A percentile compares a stretch with the other conserved stretches of the same genome.
These are phyloP conservation scores for Pheosia gnoma DNA, from an alignment of 2,888 invertebrate species.

Conservation along the genomic window DNA sequence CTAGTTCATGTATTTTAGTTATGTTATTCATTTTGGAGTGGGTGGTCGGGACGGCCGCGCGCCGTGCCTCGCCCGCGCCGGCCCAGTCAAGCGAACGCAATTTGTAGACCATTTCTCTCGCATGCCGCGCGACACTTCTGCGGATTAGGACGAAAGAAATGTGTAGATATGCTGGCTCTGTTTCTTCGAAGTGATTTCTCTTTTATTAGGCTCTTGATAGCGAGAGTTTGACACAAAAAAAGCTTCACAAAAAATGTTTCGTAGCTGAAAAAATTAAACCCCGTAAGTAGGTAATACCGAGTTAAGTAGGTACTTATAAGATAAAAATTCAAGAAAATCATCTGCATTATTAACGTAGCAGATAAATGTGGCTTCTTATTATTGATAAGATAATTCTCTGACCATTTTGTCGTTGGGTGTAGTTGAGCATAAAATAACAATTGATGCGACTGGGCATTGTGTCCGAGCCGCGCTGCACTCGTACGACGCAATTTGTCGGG, in stretches of 20 bases:
- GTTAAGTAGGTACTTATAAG: no score
- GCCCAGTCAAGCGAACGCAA: slow-evolving; percentile 66
- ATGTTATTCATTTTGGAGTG: slow-evolving; percentile 37
- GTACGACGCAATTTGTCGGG: slow-evolving; percentile 73
- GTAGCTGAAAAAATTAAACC: no score
- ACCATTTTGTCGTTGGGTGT: slow-evolving; percentile 44
- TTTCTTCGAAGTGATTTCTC: not conserved
- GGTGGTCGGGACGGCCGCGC: slow-evolving; percentile 40
- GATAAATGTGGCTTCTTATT: no score
- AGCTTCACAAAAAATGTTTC: not conserved
- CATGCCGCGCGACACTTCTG: slow-evolving; percentile 64
- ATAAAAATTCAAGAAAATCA: no score
- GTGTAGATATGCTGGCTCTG: slow-evolving; percentile 42
- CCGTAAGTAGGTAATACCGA: no score
- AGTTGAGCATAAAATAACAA: slow-evolving; percentile 71
- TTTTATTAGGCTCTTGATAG: not conserved
- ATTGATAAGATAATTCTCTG: slow-evolving; percentile 12
- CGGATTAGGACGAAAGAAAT: slow-evolving; percentile 60
- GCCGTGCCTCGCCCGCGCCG: no score
- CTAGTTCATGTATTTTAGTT: slow-evolving; percentile 31
- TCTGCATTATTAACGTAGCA: no score
- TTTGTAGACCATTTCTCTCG: slow-evolving; percentile 76
- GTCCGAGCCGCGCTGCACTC: slow-evolving; percentile 51
- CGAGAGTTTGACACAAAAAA: not conserved
- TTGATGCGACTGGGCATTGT: slow-evolving; percentile 63